Evolutionary conservation across 2,888 invertebrate species (phyloP), one percentile per base, ranked within the genome.

Genomic region (Andricus curvator): DNA sequence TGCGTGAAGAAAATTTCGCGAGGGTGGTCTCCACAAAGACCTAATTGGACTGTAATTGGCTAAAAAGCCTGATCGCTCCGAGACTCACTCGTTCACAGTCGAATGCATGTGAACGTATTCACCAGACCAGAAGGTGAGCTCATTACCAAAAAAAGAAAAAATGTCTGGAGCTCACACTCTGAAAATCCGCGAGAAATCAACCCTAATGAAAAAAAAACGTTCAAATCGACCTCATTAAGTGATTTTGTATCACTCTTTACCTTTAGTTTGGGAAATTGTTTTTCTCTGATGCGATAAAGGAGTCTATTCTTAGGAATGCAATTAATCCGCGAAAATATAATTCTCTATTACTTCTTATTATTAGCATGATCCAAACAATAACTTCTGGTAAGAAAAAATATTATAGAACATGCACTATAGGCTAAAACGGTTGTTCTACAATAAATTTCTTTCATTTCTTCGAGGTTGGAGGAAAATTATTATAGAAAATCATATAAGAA

Each of bases 21-120:
- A 74, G 51, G 74, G 74, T 65, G 77, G 48, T 77, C 77, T 66
- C 74, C 44, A 81, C 82, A 84, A 86, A 84, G 83, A 82, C 83
- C 86, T 86, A 88, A 88, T 88, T 86, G 85, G 84, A 82, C 83
- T 82, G 81, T 85, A 85, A 86, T 85, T 84, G 84, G 80, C 79
- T 83, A 80, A 83, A 82, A 81, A 81, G 60, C 78, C 60, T 65
- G 64, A 77, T 77, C 77, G 77, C 77, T 64, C 9, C 62, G 62
- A 62, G 79, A 79, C 62, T 76, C 37, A 41, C 79, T 37, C 37
- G 37, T 37, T 82, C 80, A 78, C 79, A 85, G 81, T 74, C 33
- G 74, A 74, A 74, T 56, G 82, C 81, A 66, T 82, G 68, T 77
- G 78, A 83, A 83, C 77, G 84, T 37, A 78, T 76, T 81, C 83